Base-by-base conservation (phyloP, 2,888 invertebrate genomes). In the Apamea crenata region DNA sequence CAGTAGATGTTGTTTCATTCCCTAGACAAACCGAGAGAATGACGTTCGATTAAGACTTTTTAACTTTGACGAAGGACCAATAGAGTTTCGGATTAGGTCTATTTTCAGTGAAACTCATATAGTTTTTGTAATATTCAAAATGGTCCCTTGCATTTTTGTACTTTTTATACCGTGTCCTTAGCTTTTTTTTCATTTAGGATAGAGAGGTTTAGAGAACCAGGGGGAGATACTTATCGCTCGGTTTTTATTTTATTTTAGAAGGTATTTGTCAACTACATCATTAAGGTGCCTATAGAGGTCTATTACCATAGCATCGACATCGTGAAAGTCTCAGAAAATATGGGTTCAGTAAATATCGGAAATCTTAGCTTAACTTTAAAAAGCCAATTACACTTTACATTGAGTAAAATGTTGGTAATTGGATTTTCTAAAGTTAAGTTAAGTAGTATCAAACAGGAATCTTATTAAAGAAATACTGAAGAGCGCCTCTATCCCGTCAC, bases 401-500 rank as follows among this genome's bases (percentile, higher is more conserved):
- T 1, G 7, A 29, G 7, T 61, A 61, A 29, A 61, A 29, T 29
- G 16, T n/a, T n/a, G n/a, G n/a, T 61, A 61, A 61, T 61, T 61
- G 16, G 16, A 16, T 61, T 61, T 61, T 29, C 2, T 29, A 29
- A 61, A 61, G 29, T 61, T 61, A 61, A 61, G 29, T 61, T 61
- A 56, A 56, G n/a, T 59, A n/a, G 29, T 61, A 61, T 29, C 29
- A 16, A 61, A 29, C 29, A 61, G 29, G n/a, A 61, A 61, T 61
- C 61, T 61, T 16, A 7, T 29, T 40, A n/a, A 4, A n/a, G 56
- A 78, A 40, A 61, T 65, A 61, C 32, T 8, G 16, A 50, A 40
- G 63, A 83, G 76, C 83, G 6, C 66, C 74, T 88, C 90, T 88
- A 89, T 82, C 77, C 66, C 67, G 44, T 85, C 72, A 72, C 71